Evolutionary conservation across 2,888 invertebrate species (phyloP).

Genomic region (Sphaeridia pumilis): DNA sequence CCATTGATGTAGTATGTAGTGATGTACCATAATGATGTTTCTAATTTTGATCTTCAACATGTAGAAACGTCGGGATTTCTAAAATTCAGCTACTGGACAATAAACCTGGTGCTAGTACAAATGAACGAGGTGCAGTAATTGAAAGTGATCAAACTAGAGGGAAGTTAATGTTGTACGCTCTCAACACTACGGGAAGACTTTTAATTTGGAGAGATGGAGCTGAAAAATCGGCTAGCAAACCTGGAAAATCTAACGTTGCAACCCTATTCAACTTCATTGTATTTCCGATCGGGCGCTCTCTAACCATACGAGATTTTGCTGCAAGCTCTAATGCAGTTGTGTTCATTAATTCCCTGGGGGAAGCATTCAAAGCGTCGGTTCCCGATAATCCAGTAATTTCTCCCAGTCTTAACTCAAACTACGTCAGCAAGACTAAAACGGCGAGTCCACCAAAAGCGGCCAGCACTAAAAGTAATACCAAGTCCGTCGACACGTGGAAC

Average conservation of each 20-base stretch:
- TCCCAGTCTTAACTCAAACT: background rate
- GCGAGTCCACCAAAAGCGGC: no score
- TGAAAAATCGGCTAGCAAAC: background rate
- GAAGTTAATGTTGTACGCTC: constrained; percentile 50
- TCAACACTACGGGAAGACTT: constrained; percentile 52
- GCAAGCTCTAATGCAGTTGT: constrained; percentile 50
- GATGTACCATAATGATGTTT: no score
- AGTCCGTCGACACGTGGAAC: constrained; percentile 8
- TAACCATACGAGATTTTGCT: constrained; percentile 48
- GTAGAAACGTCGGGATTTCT: background rate
- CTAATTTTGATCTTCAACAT: no score
- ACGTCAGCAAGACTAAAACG: background rate
- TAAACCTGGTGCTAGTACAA: background rate
- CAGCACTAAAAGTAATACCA: no score
- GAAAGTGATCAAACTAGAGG: background rate
- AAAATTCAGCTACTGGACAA: background rate
- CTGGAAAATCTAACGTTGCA: background rate
- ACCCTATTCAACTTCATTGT: constrained; percentile 19
- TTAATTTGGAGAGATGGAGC: constrained; percentile 48
- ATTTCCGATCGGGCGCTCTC: constrained; percentile 47
- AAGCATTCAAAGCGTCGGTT: constrained; percentile 50
- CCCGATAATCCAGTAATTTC: background rate
- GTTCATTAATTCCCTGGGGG: constrained; percentile 54
- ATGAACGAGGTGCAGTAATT: background rate
- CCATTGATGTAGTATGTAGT: no score